A percentile compares a stretch with the other conserved stretches of the same genome.
Conservation (phyloP, 2,113 vertebrate genomes). For the Machaerirhynchus nigripectus region DNA sequence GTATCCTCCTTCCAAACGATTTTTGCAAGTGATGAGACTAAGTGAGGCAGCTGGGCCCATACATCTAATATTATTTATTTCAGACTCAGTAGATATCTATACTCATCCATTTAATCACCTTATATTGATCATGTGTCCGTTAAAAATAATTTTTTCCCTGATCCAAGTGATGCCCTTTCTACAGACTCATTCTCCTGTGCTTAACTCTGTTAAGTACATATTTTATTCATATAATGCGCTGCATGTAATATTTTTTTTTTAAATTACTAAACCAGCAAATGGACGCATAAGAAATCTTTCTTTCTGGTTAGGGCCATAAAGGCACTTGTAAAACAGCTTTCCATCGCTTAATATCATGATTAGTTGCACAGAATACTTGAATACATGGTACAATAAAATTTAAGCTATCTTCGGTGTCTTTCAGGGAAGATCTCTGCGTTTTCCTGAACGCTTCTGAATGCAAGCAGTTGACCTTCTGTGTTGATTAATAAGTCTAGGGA, state of each 20-base stretch:
- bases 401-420: neutral
- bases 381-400: neutral
- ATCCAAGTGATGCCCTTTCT: neutral
- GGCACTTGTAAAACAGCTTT: neutral
- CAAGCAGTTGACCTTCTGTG: neutral
- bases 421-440: neutral
- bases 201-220: neutral
- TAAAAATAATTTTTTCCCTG: neutral
- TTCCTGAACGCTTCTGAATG: neutral
- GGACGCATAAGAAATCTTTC: neutral
- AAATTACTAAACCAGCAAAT: neutral
- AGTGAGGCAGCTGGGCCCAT: neutral
- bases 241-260: neutral
- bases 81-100: neutral
- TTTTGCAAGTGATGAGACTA: neutral
- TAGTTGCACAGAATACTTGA: neutral
- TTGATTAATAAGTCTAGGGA: neutral
- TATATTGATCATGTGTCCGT: neutral
- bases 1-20: neutral
- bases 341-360: neutral
- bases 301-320: neutral
- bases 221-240: neutral
- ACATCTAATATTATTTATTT: neutral
- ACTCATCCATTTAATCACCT: neutral
- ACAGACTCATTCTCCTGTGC: neutral